Base-by-base conservation (phyloP, 1,140 invertebrate genomes). In the Homalodisca vitripennis region DNA sequence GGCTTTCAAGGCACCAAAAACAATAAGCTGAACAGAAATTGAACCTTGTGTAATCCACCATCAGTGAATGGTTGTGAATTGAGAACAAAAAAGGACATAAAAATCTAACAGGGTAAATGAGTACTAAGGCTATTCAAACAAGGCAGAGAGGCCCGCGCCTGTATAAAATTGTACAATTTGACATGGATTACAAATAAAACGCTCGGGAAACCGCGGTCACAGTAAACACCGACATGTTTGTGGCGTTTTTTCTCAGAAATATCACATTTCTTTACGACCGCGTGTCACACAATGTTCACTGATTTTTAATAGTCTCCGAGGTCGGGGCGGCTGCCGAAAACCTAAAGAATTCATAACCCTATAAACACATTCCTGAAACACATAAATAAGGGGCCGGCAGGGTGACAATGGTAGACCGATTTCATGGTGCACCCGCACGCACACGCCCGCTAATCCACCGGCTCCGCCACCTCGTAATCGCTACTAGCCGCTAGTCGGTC, bases 321-420 rank as follows among this genome's bases (percentile, higher is more conserved):
- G n/a, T 66, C 20, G 41, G 34, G 17, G 41, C 63, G 32, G 34
- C 55, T 60, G 63, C 63, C 63, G 24, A 60, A 60, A 60, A 46
- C 32, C 32, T 27, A 27, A 66, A 64, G 32, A 66, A 66, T 66
- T 41, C 30, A 27, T 66, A 66, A 66, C 32, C 63, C 63, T 66
- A 66, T 66, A 66, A 66, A 66, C 63, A 66, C 63, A 66, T 66
- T 66, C 63, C 63, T 10, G 24, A 27, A 27, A 66, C 63, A 22
- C 55, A 60, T 60, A 60, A 60, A 60, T 60, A 27, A 60, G 55
- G 63, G 32, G 22, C 26, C 22, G n/a, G 30, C n/a, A 6, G n/a
- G 32, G 30, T 46, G 62, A 64, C 62, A 64, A 64, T 64, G 31
- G 30, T 26, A 3, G 62, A 24, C 29, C 24, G 63, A 66, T 66